Conservation (phyloP, 53 echinoderm and acorn worm species). For the Hippasteria phrygiana region DNA sequence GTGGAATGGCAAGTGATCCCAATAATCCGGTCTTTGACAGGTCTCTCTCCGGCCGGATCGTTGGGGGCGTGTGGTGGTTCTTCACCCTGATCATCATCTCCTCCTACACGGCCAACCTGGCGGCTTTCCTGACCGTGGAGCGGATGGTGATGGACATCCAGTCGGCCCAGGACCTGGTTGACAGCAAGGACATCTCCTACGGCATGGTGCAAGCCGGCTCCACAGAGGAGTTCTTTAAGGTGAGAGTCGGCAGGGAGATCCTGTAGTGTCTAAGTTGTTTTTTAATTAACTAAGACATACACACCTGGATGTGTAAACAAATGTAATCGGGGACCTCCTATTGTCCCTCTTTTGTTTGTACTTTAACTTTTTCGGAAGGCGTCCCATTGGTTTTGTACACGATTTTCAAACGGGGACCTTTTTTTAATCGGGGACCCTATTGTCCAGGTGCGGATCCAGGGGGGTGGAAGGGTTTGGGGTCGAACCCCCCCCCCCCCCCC, state of each 20-base stretch:
- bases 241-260: conserved; percentile 19
- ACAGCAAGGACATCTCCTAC: conserved; percentile 87
- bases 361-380: too few species aligned
- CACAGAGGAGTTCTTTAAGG: conserved; percentile 85
- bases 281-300: too few species aligned
- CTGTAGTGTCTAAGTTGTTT: too few species aligned
- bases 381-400: too few species aligned
- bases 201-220: conserved; percentile 79
- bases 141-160: conserved; percentile 91
- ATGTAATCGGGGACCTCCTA: too few species aligned
- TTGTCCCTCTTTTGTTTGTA: too few species aligned
- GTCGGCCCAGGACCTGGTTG: conserved; percentile 87
- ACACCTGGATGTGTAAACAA: too few species aligned
- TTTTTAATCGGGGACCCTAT: too few species aligned
- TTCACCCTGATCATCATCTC: conserved; percentile 98
- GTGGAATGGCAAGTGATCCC: background rate
- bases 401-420: too few species aligned
- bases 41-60: conserved; percentile 93
- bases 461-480: too few species aligned
- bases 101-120: conserved; percentile 97
- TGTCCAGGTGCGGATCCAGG: too few species aligned
- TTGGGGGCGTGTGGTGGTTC: conserved; percentile 99
- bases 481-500: too few species aligned
- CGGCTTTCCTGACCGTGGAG: conserved; percentile 95
- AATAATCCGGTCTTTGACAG: conserved; percentile 31